A percentile compares a stretch with the other conserved stretches of the same genome.
Evolutionary conservation across 2,113 vertebrate genomes (phyloP).

Genomic region (Arvicanthis niloticus): DNA sequence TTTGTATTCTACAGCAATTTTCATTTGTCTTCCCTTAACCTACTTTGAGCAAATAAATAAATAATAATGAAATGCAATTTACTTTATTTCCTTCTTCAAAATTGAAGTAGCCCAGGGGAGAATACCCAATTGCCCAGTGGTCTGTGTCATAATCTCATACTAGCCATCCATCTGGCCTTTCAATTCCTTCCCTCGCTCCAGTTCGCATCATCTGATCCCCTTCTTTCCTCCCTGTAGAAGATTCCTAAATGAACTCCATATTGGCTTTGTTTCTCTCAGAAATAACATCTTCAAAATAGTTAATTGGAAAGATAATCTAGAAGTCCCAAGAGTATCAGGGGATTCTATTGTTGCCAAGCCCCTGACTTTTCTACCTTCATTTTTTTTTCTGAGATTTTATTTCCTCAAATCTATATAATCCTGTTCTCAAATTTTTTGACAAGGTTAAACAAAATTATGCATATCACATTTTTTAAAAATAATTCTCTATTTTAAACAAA

Average conservation of each 20-base stretch:
- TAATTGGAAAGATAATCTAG: not conserved
- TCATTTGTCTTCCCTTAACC: conserved; percentile 66
- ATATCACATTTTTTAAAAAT: not conserved
- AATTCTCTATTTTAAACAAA: conserved; percentile 9
- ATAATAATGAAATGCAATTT: conserved; percentile 71
- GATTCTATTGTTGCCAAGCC: not conserved
- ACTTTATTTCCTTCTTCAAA: conserved; percentile 56
- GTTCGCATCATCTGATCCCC: not conserved
- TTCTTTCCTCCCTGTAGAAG: not conserved
- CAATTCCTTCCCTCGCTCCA: conserved; percentile 6
- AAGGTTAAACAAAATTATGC: not conserved
- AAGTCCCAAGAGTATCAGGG: not conserved
- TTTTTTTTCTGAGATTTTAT: not conserved
- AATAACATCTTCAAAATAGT: conserved; percentile 42
- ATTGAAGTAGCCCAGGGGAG: conserved; percentile 45
- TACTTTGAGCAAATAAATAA: conserved; percentile 71
- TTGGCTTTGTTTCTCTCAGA: not conserved
- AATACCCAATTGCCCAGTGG: conserved; percentile 48
- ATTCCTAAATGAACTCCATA: conserved; percentile 2
- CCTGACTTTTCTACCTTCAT: not conserved
- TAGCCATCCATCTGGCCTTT: conserved; percentile 31
- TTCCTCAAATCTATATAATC: not conserved
- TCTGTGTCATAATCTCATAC: conserved; percentile 62
- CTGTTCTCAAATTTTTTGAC: not conserved
- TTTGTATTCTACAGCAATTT: conserved; percentile 57